Conservation (phyloP, 2,888 invertebrate species). For the Sphaerophoria taeniata region DNA sequence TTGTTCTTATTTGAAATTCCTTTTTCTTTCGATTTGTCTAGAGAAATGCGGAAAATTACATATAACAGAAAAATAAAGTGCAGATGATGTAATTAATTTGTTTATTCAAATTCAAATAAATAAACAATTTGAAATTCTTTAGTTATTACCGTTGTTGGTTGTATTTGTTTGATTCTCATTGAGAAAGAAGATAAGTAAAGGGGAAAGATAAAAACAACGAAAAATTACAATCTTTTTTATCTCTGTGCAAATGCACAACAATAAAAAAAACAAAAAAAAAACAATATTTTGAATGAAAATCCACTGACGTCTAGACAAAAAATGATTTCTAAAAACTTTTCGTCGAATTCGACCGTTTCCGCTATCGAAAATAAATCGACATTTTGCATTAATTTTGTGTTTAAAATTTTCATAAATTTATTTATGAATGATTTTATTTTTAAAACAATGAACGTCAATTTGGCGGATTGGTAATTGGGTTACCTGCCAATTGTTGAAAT, state of each 20-base stretch:
- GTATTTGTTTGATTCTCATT: too few relatives aligned
- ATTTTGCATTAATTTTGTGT: background rate
- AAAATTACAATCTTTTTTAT: too few relatives aligned
- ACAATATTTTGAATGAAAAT: background rate
- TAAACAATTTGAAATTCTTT: constrained; percentile 54
- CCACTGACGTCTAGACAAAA: constrained; percentile 1
- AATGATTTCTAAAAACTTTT: background rate
- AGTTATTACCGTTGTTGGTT: constrained; percentile 37
- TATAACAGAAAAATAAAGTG: constrained; percentile 3
- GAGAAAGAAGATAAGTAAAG: too few relatives aligned
- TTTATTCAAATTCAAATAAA: constrained; percentile 43
- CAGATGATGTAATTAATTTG: constrained; percentile 63
- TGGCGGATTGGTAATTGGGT: constrained; percentile 55
- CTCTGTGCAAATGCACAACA: too few relatives aligned
- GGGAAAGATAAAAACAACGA: too few relatives aligned
- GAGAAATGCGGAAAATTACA: constrained; percentile 4
- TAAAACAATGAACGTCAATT: constrained; percentile 19
- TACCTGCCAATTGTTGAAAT: constrained; percentile 24
- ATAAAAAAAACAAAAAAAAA: too few relatives aligned
- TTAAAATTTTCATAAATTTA: background rate
- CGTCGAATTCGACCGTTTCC: background rate
- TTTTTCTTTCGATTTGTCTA: background rate
- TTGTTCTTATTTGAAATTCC: too few relatives aligned
- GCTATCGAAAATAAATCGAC: background rate
- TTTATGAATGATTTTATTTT: constrained; percentile 30